Conservation (phyloP, 2,888 invertebrate species). For the Leptarthrus brevirostris region DNA sequence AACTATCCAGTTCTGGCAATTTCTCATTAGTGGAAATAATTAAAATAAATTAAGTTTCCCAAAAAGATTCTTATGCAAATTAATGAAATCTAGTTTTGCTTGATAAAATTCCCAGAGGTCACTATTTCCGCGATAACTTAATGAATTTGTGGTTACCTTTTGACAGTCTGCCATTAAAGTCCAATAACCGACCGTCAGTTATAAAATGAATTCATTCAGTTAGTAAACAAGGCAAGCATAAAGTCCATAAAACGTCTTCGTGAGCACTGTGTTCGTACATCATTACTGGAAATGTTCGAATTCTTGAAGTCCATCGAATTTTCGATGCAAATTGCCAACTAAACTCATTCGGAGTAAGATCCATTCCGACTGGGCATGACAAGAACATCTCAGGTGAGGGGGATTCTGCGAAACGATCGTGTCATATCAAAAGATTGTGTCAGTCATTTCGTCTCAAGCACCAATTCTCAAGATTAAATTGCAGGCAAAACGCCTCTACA, state of each 20-base stretch:
- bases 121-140: not conserved
- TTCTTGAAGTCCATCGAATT: conserved; percentile 7
- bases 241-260: conserved; percentile 24
- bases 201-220: not conserved
- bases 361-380: no score
- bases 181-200: not conserved
- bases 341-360: not conserved
- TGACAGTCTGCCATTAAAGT: not conserved
- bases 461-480: conserved; percentile 4
- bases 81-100: conserved; percentile 1
- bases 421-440: conserved; percentile 12
- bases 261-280: not conserved
- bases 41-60: conserved; percentile 23
- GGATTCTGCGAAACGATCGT: not conserved
- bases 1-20: not conserved
- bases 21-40: conserved; percentile 8
- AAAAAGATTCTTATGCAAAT: conserved; percentile 12
- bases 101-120: conserved; percentile 4
- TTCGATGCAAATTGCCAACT: conserved; percentile 40
- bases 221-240: not conserved
- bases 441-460: conserved; percentile 10
- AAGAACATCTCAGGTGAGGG: no score
- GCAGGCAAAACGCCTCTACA: not conserved
- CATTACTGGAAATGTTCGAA: not conserved
- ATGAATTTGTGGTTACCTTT: not conserved